Evolutionary conservation across 1,140 invertebrate genomes (phyloP), one percentile per base, ranked within the genome.

Genomic region (Tribolium castaneum): DNA sequence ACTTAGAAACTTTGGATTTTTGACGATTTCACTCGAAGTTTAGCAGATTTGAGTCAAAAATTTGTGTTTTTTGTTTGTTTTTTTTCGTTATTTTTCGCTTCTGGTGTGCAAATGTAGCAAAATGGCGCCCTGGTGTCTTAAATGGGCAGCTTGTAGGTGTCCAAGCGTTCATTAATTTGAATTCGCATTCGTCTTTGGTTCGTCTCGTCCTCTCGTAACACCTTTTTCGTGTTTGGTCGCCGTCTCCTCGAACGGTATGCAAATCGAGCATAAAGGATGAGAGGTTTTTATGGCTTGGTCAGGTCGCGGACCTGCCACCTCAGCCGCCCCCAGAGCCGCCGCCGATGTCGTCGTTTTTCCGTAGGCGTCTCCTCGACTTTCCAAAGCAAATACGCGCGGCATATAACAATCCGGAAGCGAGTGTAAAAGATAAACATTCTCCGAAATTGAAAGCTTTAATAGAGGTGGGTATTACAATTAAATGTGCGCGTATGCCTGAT

Each of bases 171-270:
- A 85, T 85, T 85, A 85, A 85, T 85, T 82, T 80, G 45, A 62
- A 54, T 54, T 39, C 30, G 19, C 71, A 51, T 30, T 30, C 25
- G 30, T 30, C 52, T 49, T 50, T 14, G 30, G 22, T n/a, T 45
- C 70, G 54, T 19, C 16, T 19, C 16, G 16, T 19, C 16, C 16
- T 19, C 16, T 49, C 35, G 81, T 76, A 82, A 84, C 84, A 85
- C 84, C 84, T 85, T 85, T 85, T 85, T 85, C 84, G 81, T 85
- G 84, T 85, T 83, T 70, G 35, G 80, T 76, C 80, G 84, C 82
- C 83, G 84, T 84, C 78, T 81, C 84, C 80, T 51, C 76, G 75
- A 75, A 80, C 83, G 83, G 81, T 85, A 82, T 82, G 81, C 81
- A 82, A 82, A 82, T 82, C 56, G 77, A 72, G 35, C 54, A 76